Percentiles rank a stretch among this genome's conserved stretches.
These are phyloP conservation scores for Cinara cedri DNA, from an alignment of 2,888 invertebrate genomes.

Conservation along the genomic window DNA sequence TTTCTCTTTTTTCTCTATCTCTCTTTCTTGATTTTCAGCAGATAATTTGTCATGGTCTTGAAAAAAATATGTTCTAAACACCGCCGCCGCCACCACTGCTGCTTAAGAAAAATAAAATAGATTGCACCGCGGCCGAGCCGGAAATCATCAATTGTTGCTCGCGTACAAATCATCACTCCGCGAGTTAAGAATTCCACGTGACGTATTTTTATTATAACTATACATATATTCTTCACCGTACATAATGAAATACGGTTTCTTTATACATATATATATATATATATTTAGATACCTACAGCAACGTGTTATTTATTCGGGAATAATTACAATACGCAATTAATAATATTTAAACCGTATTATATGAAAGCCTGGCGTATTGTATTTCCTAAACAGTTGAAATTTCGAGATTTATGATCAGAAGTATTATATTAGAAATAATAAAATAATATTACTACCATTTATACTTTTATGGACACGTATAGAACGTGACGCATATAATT, in stretches of 20 bases:
- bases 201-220: too few species aligned
- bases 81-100: not conserved
- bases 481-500: not conserved
- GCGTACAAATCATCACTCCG: not conserved
- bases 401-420: conserved; percentile 2
- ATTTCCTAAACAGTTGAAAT: not conserved
- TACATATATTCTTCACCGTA: not conserved
- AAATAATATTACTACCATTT: not conserved
- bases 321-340: too few species aligned
- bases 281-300: too few species aligned
- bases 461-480: not conserved
- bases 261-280: too few species aligned
- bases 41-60: conserved; percentile 27
- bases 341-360: too few species aligned
- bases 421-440: not conserved
- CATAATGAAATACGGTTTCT: conserved; percentile 2
- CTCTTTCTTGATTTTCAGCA: not conserved
- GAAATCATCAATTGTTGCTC: conserved; percentile 18
- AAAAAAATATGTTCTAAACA: not conserved
- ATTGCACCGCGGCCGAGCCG: not conserved
- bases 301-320: too few species aligned
- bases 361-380: not conserved
- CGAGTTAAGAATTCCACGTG: not conserved
- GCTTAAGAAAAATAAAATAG: conserved; percentile 21
- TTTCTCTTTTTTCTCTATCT: too few species aligned